Base-by-base conservation (phyloP, 2,113 vertebrate genomes). In the Cinclus cinclus region DNA sequence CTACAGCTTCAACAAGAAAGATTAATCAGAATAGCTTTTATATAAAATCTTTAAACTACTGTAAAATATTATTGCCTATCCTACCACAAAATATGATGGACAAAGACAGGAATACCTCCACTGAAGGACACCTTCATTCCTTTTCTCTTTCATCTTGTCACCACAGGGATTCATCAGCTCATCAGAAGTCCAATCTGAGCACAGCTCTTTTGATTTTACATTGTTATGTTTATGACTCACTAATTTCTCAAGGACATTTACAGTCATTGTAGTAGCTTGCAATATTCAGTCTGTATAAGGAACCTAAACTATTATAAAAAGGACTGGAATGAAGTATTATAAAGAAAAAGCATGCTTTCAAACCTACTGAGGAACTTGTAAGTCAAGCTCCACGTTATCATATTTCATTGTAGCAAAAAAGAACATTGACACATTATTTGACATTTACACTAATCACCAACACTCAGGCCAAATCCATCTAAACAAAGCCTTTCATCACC, bases 401-500 rank as follows among this genome's bases (percentile, higher is more conserved):
- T 58, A 84, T 59, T 75, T 59, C 37, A 69, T 4, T n/a, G 60
- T 5, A 55, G 14, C 24, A 73, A 75, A 75, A 76, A 31, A 39
- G 8, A 65, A 33, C 62, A 97, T 60, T 71, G 77, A 96, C 70
- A 87, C 41, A 63, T 76, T 53, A 87, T 89, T 87, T 96, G 87
- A 90, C 68, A 78, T 92, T 96, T 92, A 94, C 28, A 35, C 64
- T 96, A 92, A 96, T 86, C 93, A 95, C 68, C 65, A 94, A 78
- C 80, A 95, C 74, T 84, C 42, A 59, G 44, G 68, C 47, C 89
- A 97, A 94, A 96, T 79, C 82, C 88, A 84, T 79, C 86, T 95
- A 87, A 96, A 97, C 94, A 96, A 95, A 95, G 92, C 81, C 87
- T 92, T 96, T 58, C 88, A 90, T 87, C 39, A 27, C 44, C 94